These are phyloP conservation scores for Rhombomys opimus DNA, from an alignment of 2,113 vertebrate genomes.

Conservation along the genomic window DNA sequence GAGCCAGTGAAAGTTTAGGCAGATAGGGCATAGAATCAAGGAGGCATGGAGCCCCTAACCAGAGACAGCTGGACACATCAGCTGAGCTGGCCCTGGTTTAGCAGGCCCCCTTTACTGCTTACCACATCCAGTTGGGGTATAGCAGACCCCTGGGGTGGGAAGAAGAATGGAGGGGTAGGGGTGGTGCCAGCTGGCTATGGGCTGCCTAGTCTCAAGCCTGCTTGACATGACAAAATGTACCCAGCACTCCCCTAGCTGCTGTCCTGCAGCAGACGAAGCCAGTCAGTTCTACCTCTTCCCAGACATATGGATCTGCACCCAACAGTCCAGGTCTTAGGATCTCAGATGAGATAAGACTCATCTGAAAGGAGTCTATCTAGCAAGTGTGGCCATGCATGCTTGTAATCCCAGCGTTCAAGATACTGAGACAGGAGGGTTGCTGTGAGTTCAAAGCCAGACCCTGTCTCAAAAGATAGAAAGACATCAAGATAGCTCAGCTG, in stretches of 20 bases:
- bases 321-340: not conserved
- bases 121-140: not conserved
- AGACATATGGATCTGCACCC: not conserved
- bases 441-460: too few relatives aligned
- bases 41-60: not conserved
- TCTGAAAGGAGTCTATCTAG: not conserved
- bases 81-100: not conserved
- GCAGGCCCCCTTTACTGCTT: not conserved
- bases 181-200: not conserved
- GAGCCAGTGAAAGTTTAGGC: not conserved
- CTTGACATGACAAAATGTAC: not conserved
- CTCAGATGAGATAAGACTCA: not conserved
- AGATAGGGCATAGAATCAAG: not conserved
- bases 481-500: not conserved
- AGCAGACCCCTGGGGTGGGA: not conserved
- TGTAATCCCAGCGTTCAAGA: not conserved
- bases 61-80: not conserved
- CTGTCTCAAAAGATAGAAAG: not conserved
- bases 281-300: too few relatives aligned
- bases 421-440: not conserved
- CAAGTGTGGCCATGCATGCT: not conserved
- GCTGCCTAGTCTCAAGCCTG: not conserved
- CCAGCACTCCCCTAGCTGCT: not conserved
- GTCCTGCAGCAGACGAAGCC: too few relatives aligned
- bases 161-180: not conserved